Base-by-base conservation (phyloP, 1,140 invertebrate genomes). In the Heliothis virescens region DNA sequence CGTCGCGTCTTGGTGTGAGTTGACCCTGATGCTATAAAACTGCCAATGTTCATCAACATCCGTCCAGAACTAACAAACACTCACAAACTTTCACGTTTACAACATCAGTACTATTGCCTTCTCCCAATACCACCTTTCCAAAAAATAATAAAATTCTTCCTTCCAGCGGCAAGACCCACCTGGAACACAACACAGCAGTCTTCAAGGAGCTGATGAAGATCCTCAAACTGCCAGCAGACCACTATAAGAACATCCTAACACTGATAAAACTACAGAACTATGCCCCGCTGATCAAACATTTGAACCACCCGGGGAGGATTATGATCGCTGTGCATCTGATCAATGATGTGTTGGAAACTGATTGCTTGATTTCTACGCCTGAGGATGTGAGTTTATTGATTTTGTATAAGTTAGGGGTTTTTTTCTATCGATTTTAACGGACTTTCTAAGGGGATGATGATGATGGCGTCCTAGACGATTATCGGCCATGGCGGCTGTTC, bases 161-260 rank as follows among this genome's bases (percentile, higher is more conserved):
- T 83, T 82, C 47, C 81, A 94, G 93, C 47, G 91, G 92, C 15
- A 92, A 92, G 84, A 84, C 88, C 12, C 83, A 91, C 21, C 93
- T 99, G 52, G 97, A 98, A 85, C 97, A 97, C 88, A 97, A 97
- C 83, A 97, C 97, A 81, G 96, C 97, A 26, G 97, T 99, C 3
- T 98, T 98, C 48, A 97, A 98, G 88, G 99, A 99, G 94, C 95
- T 99, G 80, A 97, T 98, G 83, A 97, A 98, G 87, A 96, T 99
- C 65, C 96, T 99, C 89, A 98, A 99, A 93, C 98, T 99, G 65
- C 99, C 99, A 10, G 96, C 99, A 15, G 98, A 99, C 89, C 97
- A 98, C 88, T 99, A 99, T 91, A 99, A 98, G 91, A 98, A 99
- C 92, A 96, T 99, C 13, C 95, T 99, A 21, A 98, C 97, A 0